Percentiles rank a stretch among this genome's conserved stretches.
Conservation (phyloP, 2,797 vertebrate species). For the Mastacembelus armatus region DNA sequence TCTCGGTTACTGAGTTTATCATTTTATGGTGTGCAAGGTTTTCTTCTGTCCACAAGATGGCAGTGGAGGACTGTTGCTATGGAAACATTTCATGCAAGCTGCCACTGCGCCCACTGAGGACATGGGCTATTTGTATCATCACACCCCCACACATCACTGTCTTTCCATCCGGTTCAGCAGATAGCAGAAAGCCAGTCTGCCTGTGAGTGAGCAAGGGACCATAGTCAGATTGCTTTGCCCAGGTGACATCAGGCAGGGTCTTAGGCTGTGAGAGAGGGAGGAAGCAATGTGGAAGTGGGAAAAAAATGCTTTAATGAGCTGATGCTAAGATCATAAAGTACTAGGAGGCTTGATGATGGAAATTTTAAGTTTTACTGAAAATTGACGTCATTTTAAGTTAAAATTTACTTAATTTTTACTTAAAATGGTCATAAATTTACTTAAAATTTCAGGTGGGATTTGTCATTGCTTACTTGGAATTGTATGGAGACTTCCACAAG, state of each 20-base stretch:
- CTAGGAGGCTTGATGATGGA: constrained; percentile 18
- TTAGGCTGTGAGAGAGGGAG: constrained; percentile 10
- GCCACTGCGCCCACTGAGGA: constrained; percentile 16
- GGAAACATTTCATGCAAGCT: constrained; percentile 60
- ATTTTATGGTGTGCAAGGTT: constrained; percentile 32
- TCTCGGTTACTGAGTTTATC: no score
- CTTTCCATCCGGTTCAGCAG: constrained; percentile 36
- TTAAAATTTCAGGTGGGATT: constrained; percentile 40
- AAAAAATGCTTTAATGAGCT: constrained; percentile 30
- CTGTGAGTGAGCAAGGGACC: constrained; percentile 48
- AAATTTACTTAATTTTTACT: no score
- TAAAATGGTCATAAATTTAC: no score
- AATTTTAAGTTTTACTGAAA: constrained; percentile 46
- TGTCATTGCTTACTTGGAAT: constrained; percentile 7
- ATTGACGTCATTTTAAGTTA: no score
- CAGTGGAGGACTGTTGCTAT: constrained; percentile 69
- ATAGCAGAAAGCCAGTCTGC: constrained; percentile 40
- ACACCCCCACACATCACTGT: constrained; percentile 30
- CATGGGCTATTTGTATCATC: constrained; percentile 20
- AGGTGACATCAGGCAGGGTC: constrained; percentile 19
- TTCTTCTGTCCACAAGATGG: constrained; percentile 74
- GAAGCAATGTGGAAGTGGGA: constrained; percentile 17
- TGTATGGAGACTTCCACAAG: constrained; percentile 17
- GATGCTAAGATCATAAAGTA: constrained; percentile 44
- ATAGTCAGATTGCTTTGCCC: constrained; percentile 7